Base-by-base conservation (phyloP, 2,888 invertebrate species). In the Acanthosepion lycidas region DNA sequence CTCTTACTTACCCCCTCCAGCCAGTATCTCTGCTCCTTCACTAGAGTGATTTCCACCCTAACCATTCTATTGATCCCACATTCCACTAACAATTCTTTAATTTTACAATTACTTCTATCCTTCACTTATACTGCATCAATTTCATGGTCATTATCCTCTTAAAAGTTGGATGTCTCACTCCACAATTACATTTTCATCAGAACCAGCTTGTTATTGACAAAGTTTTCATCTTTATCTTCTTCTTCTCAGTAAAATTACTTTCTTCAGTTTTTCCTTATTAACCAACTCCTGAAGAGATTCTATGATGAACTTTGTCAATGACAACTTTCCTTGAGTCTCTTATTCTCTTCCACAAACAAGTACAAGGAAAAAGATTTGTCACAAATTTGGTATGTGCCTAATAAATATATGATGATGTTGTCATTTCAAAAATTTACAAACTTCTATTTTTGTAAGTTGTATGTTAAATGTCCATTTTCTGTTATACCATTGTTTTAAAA, bases 101-200 rank as follows among this genome's bases (percentile, higher is more conserved):
- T 78, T 78, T n/a, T n/a, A n/a, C 78, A 78, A 78, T 78, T 78
- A n/a, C n/a, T 78, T 78, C 78, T 78, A 78, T n/a, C 78, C 33
- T 78, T 78, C 78, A n/a, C 78, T n/a, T n/a, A 78, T n/a, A 12
- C 78, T 78, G 78, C 78, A 78, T n/a, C 78, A 78, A 78, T 78
- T 78, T 78, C 78, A 78, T 78, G 78, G n/a, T 78, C 78, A 78
- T 78, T 78, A 78, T 78, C 78, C 78, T 78, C 78, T 78, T 78
- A 33, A 78, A 78, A 78, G n/a, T 78, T 78, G n/a, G 78, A 78
- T n/a, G 78, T 78, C 94, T 55, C 94, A 55, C 92, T 91, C 94
- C 92, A 51, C 28, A 48, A 23, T 28, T 91, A 42, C 28, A 33
- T 55, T 92, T 55, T 91, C 94, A n/a, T 93, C 51, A n/a, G 9